Conservation (phyloP, 2,113 vertebrate genomes). For the Scortum barcoo region DNA sequence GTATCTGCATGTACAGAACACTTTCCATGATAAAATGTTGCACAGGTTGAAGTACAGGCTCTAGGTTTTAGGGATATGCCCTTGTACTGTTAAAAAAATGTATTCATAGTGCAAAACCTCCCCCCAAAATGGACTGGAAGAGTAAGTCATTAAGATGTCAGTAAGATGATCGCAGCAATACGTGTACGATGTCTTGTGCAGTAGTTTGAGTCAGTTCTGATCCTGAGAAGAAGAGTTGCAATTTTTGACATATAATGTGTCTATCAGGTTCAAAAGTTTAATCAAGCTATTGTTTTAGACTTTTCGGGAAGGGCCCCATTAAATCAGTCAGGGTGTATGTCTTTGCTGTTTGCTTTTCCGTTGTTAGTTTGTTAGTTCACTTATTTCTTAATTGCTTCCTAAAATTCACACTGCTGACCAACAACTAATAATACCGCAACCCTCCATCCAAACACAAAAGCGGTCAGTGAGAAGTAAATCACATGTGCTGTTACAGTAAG, state of each 20-base stretch:
- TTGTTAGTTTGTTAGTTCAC: not conserved
- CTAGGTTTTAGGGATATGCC: too few species aligned
- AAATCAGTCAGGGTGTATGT: not conserved
- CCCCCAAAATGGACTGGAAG: too few species aligned
- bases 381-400: not conserved
- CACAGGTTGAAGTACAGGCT: too few species aligned
- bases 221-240: not conserved
- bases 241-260: not conserved
- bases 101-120: too few species aligned
- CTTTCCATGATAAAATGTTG: not conserved
- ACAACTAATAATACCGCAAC: not conserved
- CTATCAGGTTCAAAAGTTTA: not conserved
- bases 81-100: not conserved
- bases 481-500: not conserved
- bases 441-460: not conserved
- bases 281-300: not conserved
- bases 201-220: not conserved
- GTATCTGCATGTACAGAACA: not conserved
- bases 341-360: not conserved
- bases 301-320: not conserved
- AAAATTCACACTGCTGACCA: not conserved
- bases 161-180: too few species aligned
- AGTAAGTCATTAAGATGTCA: too few species aligned
- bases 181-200: too few species aligned
- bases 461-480: not conserved